Conservation (phyloP, 2,888 invertebrate genomes). For the Drosophila melanosoma region DNA sequence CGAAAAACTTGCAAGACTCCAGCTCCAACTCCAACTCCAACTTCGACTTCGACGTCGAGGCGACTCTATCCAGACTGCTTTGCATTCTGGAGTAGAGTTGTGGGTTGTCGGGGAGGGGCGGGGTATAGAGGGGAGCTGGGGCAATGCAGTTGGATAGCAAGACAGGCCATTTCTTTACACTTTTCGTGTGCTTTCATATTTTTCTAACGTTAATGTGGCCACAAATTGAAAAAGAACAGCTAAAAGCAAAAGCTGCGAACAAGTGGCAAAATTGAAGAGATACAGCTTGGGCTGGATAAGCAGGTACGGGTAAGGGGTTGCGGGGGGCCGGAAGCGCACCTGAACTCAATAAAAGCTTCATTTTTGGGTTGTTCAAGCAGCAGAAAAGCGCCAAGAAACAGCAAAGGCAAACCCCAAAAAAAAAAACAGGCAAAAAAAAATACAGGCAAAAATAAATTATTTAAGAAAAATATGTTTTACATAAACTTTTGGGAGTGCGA, state of each 20-base stretch:
- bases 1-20: constrained; percentile 57
- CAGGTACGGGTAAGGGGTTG: background rate
- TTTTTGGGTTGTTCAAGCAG: constrained; percentile 78
- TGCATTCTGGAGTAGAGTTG: constrained; percentile 44
- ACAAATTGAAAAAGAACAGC: constrained; percentile 75
- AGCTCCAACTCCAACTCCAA: constrained; percentile 6
- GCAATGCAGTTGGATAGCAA: constrained; percentile 56
- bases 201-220: constrained; percentile 79
- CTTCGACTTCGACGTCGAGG: background rate
- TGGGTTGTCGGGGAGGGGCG: background rate
- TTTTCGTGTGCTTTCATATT: constrained; percentile 76
- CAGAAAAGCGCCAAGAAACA: constrained; percentile 62
- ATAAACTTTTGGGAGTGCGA: constrained; percentile 57
- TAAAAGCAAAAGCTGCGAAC: constrained; percentile 34
- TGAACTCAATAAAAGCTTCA: constrained; percentile 81
- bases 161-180: constrained; percentile 70
- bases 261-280: constrained; percentile 54
- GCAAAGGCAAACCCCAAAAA: constrained; percentile 25
- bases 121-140: background rate
- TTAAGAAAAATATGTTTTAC: constrained; percentile 81
- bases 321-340: constrained; percentile 52
- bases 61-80: constrained; percentile 37
- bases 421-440: constrained; percentile 66
- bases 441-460: constrained; percentile 71
- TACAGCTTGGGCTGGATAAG: background rate